These are phyloP conservation scores for Amblyraja radiata DNA, from an alignment of 2,797 vertebrate genomes.

Conservation along the genomic window DNA sequence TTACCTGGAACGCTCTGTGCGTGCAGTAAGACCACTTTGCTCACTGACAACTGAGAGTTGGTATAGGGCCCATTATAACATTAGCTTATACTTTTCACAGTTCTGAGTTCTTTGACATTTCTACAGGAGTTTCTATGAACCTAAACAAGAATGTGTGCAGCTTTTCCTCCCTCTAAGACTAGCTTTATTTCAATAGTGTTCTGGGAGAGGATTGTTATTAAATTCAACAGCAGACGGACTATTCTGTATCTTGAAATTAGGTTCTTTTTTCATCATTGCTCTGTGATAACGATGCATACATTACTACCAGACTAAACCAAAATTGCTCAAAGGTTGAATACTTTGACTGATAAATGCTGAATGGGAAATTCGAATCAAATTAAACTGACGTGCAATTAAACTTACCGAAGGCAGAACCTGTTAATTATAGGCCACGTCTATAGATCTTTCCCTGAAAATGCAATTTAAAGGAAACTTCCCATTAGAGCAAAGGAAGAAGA, in stretches of 20 bases:
- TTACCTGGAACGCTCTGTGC: neutral
- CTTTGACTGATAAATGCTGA: neutral
- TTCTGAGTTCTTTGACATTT: neutral
- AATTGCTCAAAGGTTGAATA: slow-evolving; percentile 1
- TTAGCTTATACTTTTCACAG: neutral
- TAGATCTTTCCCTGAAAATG: neutral
- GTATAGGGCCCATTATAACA: neutral
- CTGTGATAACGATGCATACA: neutral
- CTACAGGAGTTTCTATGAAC: no score
- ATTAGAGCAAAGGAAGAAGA: neutral
- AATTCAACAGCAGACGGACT: neutral
- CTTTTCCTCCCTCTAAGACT: neutral
- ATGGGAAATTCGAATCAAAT: slow-evolving; percentile 20
- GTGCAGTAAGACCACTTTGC: no score
- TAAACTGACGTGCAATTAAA: slow-evolving; percentile 9
- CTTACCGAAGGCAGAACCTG: neutral
- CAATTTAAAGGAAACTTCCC: neutral
- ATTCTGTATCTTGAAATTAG: neutral
- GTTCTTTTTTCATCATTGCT: neutral
- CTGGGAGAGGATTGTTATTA: neutral
- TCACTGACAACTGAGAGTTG: neutral
- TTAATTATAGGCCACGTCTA: neutral
- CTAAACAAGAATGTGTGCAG: neutral
- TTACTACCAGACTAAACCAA: neutral
- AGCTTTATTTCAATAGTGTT: neutral